A percentile compares a stretch with the other conserved stretches of the same genome.
Conservation (phyloP, 1,140 invertebrate species). For the Ceratoteleas bidentatus region DNA sequence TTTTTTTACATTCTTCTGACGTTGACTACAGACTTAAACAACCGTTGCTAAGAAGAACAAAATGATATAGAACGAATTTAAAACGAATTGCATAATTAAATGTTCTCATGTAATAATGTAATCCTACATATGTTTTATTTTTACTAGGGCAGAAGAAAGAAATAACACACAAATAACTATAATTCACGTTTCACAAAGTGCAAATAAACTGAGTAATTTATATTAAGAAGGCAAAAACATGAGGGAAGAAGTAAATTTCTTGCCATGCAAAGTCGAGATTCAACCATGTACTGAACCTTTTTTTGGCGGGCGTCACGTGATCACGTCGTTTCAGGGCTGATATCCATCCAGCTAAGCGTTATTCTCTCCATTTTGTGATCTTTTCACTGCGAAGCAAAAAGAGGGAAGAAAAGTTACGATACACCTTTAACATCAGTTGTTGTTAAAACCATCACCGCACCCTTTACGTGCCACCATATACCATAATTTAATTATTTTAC, state of each 20-base stretch:
- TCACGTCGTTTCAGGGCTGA: slow-evolving; percentile 76
- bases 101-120: no score
- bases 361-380: slow-evolving; percentile 84
- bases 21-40: no score
- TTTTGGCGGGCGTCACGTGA: slow-evolving; percentile 71
- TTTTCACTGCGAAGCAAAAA: slow-evolving; percentile 82
- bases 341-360: slow-evolving; percentile 79
- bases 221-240: slow-evolving; percentile 18
- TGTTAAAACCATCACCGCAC: slow-evolving; percentile 69
- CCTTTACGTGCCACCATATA: slow-evolving; percentile 48
- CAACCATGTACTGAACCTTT: slow-evolving; percentile 75
- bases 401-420: slow-evolving; percentile 70
- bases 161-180: no score
- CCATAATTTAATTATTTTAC: slow-evolving; percentile 41
- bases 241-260: slow-evolving; percentile 38
- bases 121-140: no score
- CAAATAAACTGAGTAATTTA: slow-evolving; percentile 11
- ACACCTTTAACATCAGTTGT: slow-evolving; percentile 68
- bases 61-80: no score
- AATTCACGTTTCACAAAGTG: no score
- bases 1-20: no score
- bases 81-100: no score
- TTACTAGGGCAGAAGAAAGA: no score
- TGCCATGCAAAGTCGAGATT: slow-evolving; percentile 60
- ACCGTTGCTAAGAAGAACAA: no score